These are phyloP conservation scores for Hetaerina titia DNA, from an alignment of 2,888 invertebrate genomes.

Conservation along the genomic window DNA sequence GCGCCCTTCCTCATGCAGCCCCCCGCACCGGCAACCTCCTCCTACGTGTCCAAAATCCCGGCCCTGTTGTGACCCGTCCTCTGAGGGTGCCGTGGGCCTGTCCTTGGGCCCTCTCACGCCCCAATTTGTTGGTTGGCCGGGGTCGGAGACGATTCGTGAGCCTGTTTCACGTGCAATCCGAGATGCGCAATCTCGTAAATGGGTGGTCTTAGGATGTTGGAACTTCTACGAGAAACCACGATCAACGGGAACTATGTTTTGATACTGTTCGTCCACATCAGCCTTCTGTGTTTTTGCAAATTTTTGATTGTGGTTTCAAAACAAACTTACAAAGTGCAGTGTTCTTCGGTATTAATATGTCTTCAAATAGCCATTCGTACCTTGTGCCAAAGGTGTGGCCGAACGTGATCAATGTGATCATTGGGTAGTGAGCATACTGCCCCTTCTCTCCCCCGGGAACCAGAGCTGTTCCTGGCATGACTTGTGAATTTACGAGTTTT, in stretches of 20 bases:
- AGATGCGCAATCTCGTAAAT: background rate
- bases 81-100: slow-evolving; percentile 50
- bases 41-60: slow-evolving; percentile 77
- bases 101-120: slow-evolving; percentile 14
- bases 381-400: background rate
- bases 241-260: background rate
- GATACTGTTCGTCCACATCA: slow-evolving; percentile 40
- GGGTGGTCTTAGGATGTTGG: background rate
- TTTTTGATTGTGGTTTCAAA: background rate
- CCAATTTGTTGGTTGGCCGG: slow-evolving; percentile 32
- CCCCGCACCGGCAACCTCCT: slow-evolving; percentile 75
- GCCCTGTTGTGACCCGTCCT: slow-evolving; percentile 78
- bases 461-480: background rate
- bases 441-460: background rate
- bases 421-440: background rate
- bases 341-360: background rate
- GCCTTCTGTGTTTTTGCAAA: slow-evolving; percentile 10
- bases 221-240: background rate
- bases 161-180: slow-evolving; percentile 43
- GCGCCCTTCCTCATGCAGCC: slow-evolving; percentile 79
- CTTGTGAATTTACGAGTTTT: background rate
- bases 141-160: background rate
- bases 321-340: background rate
- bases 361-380: background rate
- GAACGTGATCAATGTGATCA: background rate